Evolutionary conservation across 2,113 vertebrate genomes (phyloP).

Genomic region (Microtus montanus): DNA sequence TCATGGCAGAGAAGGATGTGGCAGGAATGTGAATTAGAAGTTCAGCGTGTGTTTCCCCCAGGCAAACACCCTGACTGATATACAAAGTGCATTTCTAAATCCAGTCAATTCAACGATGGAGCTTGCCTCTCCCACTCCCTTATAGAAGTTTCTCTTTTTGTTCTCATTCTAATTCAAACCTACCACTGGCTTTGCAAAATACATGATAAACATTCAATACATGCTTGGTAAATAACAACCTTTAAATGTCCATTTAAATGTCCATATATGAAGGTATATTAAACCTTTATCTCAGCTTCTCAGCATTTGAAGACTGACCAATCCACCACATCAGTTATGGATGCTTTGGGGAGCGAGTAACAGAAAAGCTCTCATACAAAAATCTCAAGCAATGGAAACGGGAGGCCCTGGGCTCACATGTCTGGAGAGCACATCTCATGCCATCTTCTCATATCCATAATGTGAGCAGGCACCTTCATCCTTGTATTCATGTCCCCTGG

Average conservation of each 20-base stretch:
- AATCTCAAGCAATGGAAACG: neutral
- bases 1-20: too few relatives aligned
- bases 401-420: neutral
- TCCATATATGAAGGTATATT: neutral
- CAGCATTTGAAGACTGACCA: neutral
- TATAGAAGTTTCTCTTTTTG: neutral
- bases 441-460: neutral
- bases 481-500: neutral
- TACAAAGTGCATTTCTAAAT: neutral
- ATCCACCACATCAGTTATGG: neutral
- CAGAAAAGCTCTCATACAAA: neutral
- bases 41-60: neutral
- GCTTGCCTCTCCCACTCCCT: neutral
- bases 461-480: neutral
- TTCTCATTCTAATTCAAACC: neutral
- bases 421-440: neutral
- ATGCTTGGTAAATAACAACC: neutral
- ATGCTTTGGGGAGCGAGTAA: neutral
- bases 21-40: neutral
- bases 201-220: neutral
- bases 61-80: neutral
- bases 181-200: neutral
- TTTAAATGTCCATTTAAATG: neutral
- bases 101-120: neutral
- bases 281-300: neutral